Percentiles rank a stretch among this genome's conserved stretches.
These are phyloP conservation scores for Garra rufa DNA, from an alignment of 2,113 vertebrate genomes.

Conservation along the genomic window DNA sequence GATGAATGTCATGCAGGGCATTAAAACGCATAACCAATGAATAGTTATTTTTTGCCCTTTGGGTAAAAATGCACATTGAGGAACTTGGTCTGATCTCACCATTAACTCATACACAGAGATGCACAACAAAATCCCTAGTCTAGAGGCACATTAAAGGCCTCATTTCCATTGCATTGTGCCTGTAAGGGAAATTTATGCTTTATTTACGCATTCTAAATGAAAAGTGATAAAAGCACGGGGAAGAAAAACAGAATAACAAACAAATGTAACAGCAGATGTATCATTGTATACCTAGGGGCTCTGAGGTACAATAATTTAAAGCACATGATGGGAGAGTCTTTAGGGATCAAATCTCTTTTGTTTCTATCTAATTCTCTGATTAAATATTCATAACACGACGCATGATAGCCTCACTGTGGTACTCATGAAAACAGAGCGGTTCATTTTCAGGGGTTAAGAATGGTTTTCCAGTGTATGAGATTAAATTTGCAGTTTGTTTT, in stretches of 20 bases:
- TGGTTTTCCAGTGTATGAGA: neutral
- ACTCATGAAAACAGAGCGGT: neutral
- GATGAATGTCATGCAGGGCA: conserved; percentile 31
- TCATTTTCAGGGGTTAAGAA: neutral
- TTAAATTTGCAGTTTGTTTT: conserved; percentile 5
- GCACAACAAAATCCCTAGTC: conserved; percentile 20
- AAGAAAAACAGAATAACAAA: conserved; percentile 35
- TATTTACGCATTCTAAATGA: conserved; percentile 41
- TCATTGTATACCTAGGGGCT: neutral
- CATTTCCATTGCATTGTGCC: conserved; percentile 42
- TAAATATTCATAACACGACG: conserved; percentile 21
- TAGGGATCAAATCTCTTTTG: conserved; percentile 14
- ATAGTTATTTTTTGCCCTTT: conserved; percentile 13
- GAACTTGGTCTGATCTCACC: conserved; percentile 14
- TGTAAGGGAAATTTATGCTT: conserved; percentile 24
- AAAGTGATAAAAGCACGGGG: conserved; percentile 1
- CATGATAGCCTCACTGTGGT: neutral
- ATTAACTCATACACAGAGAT: conserved; percentile 39
- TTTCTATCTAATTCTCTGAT: conserved; percentile 20
- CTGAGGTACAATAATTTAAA: conserved; percentile 25
- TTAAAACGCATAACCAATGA: conserved; percentile 24
- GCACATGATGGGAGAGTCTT: neutral
- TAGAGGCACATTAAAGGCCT: conserved; percentile 39
- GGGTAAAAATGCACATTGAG: conserved; percentile 30
- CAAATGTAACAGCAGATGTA: conserved; percentile 11